These are phyloP conservation scores for Fragum fragum DNA, from an alignment of 2,888 invertebrate species.

Conservation along the genomic window DNA sequence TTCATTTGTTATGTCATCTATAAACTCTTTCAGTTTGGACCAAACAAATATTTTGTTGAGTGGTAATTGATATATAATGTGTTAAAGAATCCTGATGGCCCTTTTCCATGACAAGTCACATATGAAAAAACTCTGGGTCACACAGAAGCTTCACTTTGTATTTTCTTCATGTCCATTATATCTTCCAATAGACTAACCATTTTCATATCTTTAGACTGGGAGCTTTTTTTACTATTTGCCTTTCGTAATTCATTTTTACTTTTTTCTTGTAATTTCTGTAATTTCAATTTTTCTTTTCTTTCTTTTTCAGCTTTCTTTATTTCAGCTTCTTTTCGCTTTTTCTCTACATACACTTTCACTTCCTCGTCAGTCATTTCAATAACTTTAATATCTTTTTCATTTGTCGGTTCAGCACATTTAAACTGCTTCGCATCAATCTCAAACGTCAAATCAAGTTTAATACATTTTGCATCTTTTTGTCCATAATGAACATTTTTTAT, in stretches of 20 bases:
- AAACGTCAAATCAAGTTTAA: conserved; percentile 56
- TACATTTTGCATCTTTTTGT: conserved; percentile 40
- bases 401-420: conserved; percentile 45
- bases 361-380: conserved; percentile 49
- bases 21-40: too few relatives aligned
- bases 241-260: not conserved
- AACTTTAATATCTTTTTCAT: conserved; percentile 56
- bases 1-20: too few relatives aligned
- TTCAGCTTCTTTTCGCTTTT: conserved; percentile 11
- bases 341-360: conserved; percentile 34
- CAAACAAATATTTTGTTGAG: too few relatives aligned
- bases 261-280: conserved; percentile 15
- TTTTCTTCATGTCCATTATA: not conserved
- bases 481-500: conserved; percentile 49
- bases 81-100: too few relatives aligned
- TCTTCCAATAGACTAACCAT: conserved; percentile 34
- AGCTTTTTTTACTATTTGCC: not conserved
- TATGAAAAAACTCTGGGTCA: too few relatives aligned
- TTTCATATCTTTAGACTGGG: not conserved
- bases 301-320: conserved; percentile 19
- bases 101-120: too few relatives aligned
- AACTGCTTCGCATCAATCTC: conserved; percentile 60
- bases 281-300: conserved; percentile 19
- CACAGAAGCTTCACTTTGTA: not conserved
- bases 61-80: too few relatives aligned